Conservation (phyloP, 2,888 invertebrate genomes). For the Drosophila mimica region DNA sequence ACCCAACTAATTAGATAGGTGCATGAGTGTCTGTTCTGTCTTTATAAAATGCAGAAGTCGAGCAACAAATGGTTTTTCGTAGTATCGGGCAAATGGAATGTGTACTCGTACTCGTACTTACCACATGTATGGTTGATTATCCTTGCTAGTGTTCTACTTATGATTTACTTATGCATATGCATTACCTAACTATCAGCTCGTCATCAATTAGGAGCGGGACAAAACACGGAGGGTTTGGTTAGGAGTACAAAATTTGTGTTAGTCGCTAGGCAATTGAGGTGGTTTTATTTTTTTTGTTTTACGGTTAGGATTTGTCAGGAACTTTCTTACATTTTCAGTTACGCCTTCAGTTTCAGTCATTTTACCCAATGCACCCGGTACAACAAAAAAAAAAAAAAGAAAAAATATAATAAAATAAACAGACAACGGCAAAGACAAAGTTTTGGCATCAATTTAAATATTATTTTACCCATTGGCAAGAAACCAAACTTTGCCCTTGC, state of each 20-base stretch:
- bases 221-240: not conserved
- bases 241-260: constrained; percentile 10
- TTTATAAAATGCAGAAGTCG: constrained; percentile 39
- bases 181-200: constrained; percentile 56
- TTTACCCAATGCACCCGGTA: constrained; percentile 68
- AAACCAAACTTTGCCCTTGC: constrained; percentile 45
- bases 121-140: constrained; percentile 64
- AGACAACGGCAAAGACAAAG: constrained; percentile 33
- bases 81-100: constrained; percentile 70
- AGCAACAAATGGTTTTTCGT: constrained; percentile 51
- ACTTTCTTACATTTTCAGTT: constrained; percentile 55
- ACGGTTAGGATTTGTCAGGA: constrained; percentile 22
- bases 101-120: constrained; percentile 33
- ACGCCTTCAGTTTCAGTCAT: constrained; percentile 62
- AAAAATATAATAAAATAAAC: constrained; percentile 25
- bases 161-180: constrained; percentile 58
- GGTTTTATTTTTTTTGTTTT: constrained; percentile 8
- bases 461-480: constrained; percentile 24
- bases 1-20: constrained; percentile 74
- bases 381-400: constrained; percentile 27
- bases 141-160: constrained; percentile 64
- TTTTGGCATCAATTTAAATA: constrained; percentile 47
- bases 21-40: constrained; percentile 78
- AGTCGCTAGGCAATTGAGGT: constrained; percentile 42
- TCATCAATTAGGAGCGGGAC: constrained; percentile 37